These are phyloP conservation scores for Darevskia nairensis DNA, from an alignment of 2,797 vertebrate species.

Conservation along the genomic window DNA sequence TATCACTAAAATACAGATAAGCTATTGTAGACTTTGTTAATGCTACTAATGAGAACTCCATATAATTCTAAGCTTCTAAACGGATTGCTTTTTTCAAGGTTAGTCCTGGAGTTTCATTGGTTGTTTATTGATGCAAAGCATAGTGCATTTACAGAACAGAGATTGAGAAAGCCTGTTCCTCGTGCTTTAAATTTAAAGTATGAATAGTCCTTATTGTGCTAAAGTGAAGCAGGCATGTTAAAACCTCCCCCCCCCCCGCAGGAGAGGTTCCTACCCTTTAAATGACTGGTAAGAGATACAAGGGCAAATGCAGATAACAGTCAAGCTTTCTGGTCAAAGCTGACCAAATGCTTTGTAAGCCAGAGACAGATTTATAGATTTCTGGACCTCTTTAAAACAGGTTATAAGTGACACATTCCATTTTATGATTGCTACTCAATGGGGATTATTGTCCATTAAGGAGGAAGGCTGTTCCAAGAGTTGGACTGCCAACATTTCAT, in stretches of 20 bases:
- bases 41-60: background rate
- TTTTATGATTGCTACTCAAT: conserved; percentile 42
- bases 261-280: background rate
- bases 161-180: background rate
- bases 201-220: conserved; percentile 9
- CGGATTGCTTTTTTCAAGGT: background rate
- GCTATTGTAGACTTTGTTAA: background rate
- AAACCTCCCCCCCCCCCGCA: background rate
- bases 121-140: conserved; percentile 8
- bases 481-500: conserved; percentile 46
- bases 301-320: background rate
- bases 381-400: conserved; percentile 20
- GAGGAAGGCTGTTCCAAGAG: conserved; percentile 39
- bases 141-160: background rate
- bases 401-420: conserved; percentile 30
- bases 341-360: conserved; percentile 30
- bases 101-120: background rate
- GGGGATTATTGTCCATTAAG: conserved; percentile 49
- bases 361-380: conserved; percentile 12
- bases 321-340: conserved; percentile 28
- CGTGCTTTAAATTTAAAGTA: background rate
- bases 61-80: background rate
- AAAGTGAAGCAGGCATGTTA: background rate
- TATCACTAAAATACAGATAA: background rate
- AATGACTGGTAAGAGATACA: background rate